These are phyloP conservation scores for Rhinophrynus dorsalis DNA, from an alignment of 2,797 vertebrate species.

Conservation along the genomic window DNA sequence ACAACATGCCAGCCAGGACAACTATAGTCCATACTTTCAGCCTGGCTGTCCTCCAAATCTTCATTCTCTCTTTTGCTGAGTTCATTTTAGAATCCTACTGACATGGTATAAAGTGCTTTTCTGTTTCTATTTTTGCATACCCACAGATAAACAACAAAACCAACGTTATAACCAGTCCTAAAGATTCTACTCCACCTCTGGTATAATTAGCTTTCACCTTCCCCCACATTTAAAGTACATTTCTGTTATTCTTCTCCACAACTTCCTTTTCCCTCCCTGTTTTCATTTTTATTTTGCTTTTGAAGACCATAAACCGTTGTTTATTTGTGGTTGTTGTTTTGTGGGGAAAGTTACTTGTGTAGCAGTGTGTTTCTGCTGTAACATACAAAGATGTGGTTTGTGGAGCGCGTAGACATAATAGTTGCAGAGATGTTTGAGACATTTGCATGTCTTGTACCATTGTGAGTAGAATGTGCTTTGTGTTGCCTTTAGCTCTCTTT, in stretches of 20 bases:
- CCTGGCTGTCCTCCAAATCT: background rate
- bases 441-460: slow-evolving; percentile 69
- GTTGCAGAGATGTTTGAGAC: slow-evolving; percentile 50
- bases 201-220: slow-evolving; percentile 80
- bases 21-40: background rate
- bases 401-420: slow-evolving; percentile 25
- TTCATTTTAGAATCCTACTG: too few relatives aligned
- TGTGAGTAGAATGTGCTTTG: slow-evolving; percentile 60
- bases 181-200: slow-evolving; percentile 94
- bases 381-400: too few relatives aligned
- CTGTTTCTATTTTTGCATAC: slow-evolving; percentile 81
- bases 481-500: slow-evolving; percentile 65
- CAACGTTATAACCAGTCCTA: slow-evolving; percentile 96
- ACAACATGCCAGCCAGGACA: background rate
- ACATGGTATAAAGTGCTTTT: slow-evolving; percentile 66
- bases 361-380: slow-evolving; percentile 59
- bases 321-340: slow-evolving; percentile 48
- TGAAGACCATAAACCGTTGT: slow-evolving; percentile 49
- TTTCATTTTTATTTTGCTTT: slow-evolving; percentile 56
- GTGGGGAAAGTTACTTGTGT: slow-evolving; percentile 55
- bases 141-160: slow-evolving; percentile 98
- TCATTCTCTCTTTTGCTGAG: slow-evolving; percentile 61
- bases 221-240: slow-evolving; percentile 59
- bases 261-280: slow-evolving; percentile 51
- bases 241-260: slow-evolving; percentile 60